These are phyloP conservation scores for Sardinella longiceps DNA, from an alignment of 2,797 vertebrate species.

Conservation along the genomic window DNA sequence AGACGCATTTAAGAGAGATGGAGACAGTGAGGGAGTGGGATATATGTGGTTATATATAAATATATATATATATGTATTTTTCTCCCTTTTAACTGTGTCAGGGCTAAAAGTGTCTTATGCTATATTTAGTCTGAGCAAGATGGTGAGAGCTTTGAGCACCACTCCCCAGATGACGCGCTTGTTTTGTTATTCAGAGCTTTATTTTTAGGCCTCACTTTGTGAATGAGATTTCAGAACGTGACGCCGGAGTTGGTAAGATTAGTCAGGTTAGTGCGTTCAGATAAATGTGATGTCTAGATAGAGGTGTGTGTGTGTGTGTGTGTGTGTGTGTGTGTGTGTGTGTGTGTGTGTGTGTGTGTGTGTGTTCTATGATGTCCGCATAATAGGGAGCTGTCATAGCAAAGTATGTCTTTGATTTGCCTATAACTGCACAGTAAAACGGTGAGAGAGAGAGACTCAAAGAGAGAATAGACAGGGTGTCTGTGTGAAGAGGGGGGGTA, in stretches of 20 bases:
- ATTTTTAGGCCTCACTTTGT: conserved; percentile 38
- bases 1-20: conserved; percentile 1
- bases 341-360: not conserved
- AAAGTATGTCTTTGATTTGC: not conserved
- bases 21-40: conserved; percentile 3
- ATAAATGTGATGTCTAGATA: no score
- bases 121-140: conserved; percentile 45
- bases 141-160: conserved; percentile 25
- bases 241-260: not conserved
- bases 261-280: not conserved
- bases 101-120: conserved; percentile 47
- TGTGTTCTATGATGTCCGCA: not conserved
- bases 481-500: not conserved
- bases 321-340: not conserved
- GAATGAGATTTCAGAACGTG: conserved; percentile 28
- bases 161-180: conserved; percentile 37
- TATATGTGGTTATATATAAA: conserved; percentile 27
- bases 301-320: conserved; percentile 1
- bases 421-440: not conserved
- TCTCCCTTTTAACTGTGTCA: conserved; percentile 33
- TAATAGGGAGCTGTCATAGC: not conserved
- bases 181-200: conserved; percentile 37
- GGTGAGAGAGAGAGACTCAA: not conserved
- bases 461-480: not conserved
- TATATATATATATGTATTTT: no score